Percentiles rank a stretch among this genome's conserved stretches.
These are phyloP conservation scores for Riparia riparia DNA, from an alignment of 2,113 vertebrate genomes.

Conservation along the genomic window DNA sequence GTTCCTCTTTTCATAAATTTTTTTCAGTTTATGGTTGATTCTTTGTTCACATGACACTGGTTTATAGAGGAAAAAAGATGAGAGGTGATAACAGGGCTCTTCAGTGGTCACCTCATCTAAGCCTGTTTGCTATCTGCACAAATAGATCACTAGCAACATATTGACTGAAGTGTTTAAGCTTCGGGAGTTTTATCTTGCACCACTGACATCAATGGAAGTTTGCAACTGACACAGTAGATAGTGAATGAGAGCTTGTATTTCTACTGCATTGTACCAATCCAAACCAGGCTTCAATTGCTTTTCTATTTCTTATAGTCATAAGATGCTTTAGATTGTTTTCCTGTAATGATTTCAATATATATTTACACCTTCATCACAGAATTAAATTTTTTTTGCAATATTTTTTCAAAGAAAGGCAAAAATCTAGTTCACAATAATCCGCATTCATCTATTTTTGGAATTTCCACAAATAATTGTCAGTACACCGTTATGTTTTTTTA, in stretches of 20 bases:
- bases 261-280: neutral
- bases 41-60: conserved; percentile 13
- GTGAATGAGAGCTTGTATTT: neutral
- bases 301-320: neutral
- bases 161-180: conserved; percentile 20
- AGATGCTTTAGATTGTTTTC: neutral
- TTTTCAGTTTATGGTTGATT: conserved; percentile 38
- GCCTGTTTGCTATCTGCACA: neutral
- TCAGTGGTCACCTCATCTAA: conserved; percentile 32
- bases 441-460: neutral
- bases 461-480: neutral
- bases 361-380: neutral
- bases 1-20: conserved; percentile 32
- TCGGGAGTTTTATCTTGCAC: conserved; percentile 7
- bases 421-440: neutral
- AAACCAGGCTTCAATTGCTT: neutral
- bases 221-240: neutral
- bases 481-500: fast-evolving
- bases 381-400: neutral
- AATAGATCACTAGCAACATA: conserved; percentile 32
- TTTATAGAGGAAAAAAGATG: conserved; percentile 48
- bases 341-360: neutral
- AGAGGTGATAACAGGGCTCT: conserved; percentile 44
- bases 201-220: neutral
- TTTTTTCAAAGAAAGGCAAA: neutral